Base-by-base conservation (phyloP, 37 sponge, comb jelly and placozoan genomes). In the Petrosia ficiformis region DNA sequence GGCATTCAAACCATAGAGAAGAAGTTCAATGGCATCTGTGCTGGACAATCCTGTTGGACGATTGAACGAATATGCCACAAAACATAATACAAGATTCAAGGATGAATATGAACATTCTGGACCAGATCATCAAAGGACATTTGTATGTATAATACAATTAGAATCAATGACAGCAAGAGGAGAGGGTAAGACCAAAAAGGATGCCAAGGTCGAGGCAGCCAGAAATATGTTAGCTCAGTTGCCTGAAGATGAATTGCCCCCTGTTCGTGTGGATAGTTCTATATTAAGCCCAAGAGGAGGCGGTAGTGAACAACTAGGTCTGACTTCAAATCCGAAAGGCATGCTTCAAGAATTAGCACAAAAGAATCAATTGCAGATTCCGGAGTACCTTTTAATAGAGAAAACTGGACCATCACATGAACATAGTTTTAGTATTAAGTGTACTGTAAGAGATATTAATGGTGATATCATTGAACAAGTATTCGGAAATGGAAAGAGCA, bases 401-500 rank as follows among this genome's bases (percentile, higher is more conserved):
- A 19, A 6, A 4, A 59, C 19, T 38, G 83, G 83, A 0, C 59
- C 76, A 38, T 28, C 76, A 0, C 77, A 84, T 42, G 24, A 16
- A 4, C 73, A 14, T 11, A 31, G 4, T 19, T 84, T 84, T 30
- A 64, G 68, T 2, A 33, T 44, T 0, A 77, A 56, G 52, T 24
- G 43, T 1, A 44, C 56, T 25, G 64, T 73, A 32, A 71, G 1
- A 22, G 14, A 4, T 39, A 42, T 26, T 35, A 19, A 28, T 10
- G 54, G 14, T 19, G 39, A 82, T 48, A 28, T 64, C 22, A 39
- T 77, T 22, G 63, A 35, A 11, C 65, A 69, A 22, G 65, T 3
- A 5, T 0, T 8, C 21, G 87, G 82, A 0, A 6, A 19, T 33
- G 88, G 75, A 34, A 67, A 8, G 19, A 59, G 60, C 22, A 88